These are phyloP conservation scores for Centrocercus urophasianus DNA, from an alignment of 2,113 vertebrate species.

Conservation along the genomic window DNA sequence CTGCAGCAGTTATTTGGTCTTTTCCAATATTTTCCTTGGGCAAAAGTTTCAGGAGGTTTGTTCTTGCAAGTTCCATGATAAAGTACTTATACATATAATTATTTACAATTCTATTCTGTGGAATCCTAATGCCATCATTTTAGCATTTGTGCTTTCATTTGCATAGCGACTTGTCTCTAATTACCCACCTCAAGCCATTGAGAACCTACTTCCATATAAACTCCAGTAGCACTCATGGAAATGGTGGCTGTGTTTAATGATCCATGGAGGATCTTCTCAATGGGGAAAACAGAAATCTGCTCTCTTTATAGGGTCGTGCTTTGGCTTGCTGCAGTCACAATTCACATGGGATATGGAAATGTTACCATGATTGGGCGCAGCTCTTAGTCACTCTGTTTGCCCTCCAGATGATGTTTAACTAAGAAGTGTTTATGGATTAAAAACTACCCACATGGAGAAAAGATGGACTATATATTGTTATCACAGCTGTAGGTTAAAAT, in stretches of 20 bases:
- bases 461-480: neutral
- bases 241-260: neutral
- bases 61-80: neutral
- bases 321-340: neutral
- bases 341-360: fast-evolving
- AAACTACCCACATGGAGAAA: neutral
- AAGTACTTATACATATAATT: neutral
- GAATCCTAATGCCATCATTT: neutral
- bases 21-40: neutral
- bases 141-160: neutral
- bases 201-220: constrained; percentile 41
- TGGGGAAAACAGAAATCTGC: neutral
- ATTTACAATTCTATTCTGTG: neutral
- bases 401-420: neutral
- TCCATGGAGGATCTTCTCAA: neutral
- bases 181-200: constrained; percentile 11
- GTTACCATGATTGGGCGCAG: fast-evolving
- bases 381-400: neutral
- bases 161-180: constrained; percentile 14
- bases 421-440: neutral
- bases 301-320: neutral
- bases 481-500: neutral
- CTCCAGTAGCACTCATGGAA: neutral
- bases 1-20: neutral
- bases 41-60: neutral